Percentiles rank a stretch among this genome's conserved stretches.
These are phyloP conservation scores for Phlogophora meticulosa DNA, from an alignment of 2,888 invertebrate species.

Conservation along the genomic window DNA sequence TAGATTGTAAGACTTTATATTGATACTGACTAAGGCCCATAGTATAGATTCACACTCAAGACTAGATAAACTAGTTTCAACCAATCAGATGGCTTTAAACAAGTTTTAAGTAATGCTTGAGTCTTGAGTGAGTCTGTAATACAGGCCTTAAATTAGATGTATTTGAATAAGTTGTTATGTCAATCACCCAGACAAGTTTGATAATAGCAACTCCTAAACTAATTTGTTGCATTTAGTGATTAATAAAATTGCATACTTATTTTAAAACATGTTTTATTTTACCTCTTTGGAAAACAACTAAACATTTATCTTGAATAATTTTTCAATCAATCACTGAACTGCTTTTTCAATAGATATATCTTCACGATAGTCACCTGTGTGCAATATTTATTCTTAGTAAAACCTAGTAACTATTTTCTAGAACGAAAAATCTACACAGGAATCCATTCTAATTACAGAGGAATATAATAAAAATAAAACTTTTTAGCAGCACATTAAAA, in stretches of 20 bases:
- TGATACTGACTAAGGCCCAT: constrained; percentile 83
- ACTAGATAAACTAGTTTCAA: too few species aligned
- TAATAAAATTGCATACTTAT: constrained; percentile 91
- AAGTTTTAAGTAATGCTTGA: too few species aligned
- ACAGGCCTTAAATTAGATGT: constrained; percentile 73
- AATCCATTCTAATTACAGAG: neutral
- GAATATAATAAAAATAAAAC: neutral
- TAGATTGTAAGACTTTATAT: constrained; percentile 90
- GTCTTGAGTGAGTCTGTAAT: too few species aligned
- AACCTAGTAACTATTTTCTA: constrained; percentile 16
- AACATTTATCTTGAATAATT: constrained; percentile 3
- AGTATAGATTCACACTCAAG: too few species aligned
- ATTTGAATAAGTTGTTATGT: constrained; percentile 84
- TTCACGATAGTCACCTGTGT: constrained; percentile 72
- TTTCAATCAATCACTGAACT: constrained; percentile 33
- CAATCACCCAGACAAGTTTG: constrained; percentile 81
- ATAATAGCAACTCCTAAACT: constrained; percentile 86
- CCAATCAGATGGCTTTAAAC: too few species aligned
- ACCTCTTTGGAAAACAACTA: constrained; percentile 37
- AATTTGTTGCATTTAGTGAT: constrained; percentile 91
- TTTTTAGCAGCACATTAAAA: neutral
- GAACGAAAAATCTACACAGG: constrained; percentile 2
- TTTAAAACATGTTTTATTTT: constrained; percentile 76
- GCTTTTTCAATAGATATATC: constrained; percentile 60
- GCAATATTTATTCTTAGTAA: constrained; percentile 35